Evolutionary conservation across 1,140 invertebrate species (phyloP), one percentile per base, ranked within the genome.

Genomic region (Cyclargus thomasi): DNA sequence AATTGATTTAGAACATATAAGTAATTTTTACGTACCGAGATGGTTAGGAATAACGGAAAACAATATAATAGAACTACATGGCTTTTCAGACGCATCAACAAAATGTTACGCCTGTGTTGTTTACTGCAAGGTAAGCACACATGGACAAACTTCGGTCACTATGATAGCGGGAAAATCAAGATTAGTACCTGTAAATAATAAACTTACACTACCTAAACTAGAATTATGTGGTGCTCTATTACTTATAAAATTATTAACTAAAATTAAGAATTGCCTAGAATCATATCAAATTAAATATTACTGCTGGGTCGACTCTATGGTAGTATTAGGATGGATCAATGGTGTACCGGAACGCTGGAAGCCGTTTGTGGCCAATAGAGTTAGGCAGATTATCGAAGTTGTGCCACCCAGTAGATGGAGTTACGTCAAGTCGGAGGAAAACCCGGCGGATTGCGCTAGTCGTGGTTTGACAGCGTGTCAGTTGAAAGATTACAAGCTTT

Each of bases 1-100:
- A 63, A 2, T 2, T 11, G 67, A 71, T 53, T 64, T 70, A 11
- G 67, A 53, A 68, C 71, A 80, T 5, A 21, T 65, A 55, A 65
- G 18, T 4, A 8, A 29, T 11, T 53, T 53, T 55, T n/a, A 65
- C 14, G 7, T 80, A 18, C 69, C 57, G 18, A 17, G 59, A 76
- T 68, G 67, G 82, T 18, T 68, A 35, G 16, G 29, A 64, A 21
- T 16, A 39, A 16, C 81, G 67, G 73, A 64, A 14, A n/a, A 35
- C 0, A 63, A 66, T 14, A 2, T 16, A 4, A 59, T 78, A 1
- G 69, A 80, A 57, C n/a, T 83, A 35, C 78, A 77, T 55, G 82
- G 67, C 7, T 91, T 90, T 74, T 79, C 76, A 62, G 89, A 91
- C 21, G 62, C 64, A 10, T 21, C 22, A 39, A 62, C 20, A 53